Conservation (phyloP, 37 sponge, comb jelly and placozoan genomes). For the Beroe ovata region DNA sequence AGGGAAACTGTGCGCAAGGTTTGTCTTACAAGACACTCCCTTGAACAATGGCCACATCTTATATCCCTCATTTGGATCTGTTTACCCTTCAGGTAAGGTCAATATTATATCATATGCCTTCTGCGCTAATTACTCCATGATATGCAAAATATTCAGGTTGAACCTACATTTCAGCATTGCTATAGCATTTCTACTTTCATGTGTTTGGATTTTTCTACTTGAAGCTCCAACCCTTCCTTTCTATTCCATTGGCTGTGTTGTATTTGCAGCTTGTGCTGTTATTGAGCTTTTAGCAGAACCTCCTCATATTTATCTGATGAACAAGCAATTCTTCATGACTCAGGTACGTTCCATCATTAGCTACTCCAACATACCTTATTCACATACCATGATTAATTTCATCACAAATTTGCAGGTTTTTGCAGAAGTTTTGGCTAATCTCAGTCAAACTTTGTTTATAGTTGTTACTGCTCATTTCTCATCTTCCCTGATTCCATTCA, state of each 20-base stretch:
- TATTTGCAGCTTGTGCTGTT: slow-evolving; percentile 77
- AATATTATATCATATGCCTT: too few relatives aligned
- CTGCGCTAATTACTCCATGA: too few relatives aligned
- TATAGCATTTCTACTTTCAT: background rate
- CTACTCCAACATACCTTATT: background rate
- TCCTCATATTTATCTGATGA: slow-evolving; percentile 66
- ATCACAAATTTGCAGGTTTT: too few relatives aligned
- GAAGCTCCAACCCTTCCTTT: slow-evolving; percentile 73
- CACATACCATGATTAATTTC: too few relatives aligned
- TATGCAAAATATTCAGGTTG: too few relatives aligned
- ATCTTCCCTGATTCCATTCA: slow-evolving; percentile 34
- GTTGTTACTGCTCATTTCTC: slow-evolving; percentile 18
- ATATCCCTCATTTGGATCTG: slow-evolving; percentile 76
- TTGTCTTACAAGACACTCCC: slow-evolving; percentile 71
- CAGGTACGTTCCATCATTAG: slow-evolving; percentile 9
- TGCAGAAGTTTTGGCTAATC: slow-evolving; percentile 2
- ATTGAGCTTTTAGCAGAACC: slow-evolving; percentile 85
- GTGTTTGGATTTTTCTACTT: slow-evolving; percentile 73
- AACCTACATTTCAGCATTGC: too few relatives aligned
- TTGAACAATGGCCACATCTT: slow-evolving; percentile 72
- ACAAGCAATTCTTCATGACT: background rate
- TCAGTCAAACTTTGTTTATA: background rate
- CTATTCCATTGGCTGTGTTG: slow-evolving; percentile 73
- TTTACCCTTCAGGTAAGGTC: slow-evolving; percentile 45
- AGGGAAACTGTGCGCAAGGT: slow-evolving; percentile 88